Percentiles rank a stretch among this genome's conserved stretches.
These are phyloP conservation scores for Andrena bicolor DNA, from an alignment of 2,888 invertebrate genomes.

Conservation along the genomic window DNA sequence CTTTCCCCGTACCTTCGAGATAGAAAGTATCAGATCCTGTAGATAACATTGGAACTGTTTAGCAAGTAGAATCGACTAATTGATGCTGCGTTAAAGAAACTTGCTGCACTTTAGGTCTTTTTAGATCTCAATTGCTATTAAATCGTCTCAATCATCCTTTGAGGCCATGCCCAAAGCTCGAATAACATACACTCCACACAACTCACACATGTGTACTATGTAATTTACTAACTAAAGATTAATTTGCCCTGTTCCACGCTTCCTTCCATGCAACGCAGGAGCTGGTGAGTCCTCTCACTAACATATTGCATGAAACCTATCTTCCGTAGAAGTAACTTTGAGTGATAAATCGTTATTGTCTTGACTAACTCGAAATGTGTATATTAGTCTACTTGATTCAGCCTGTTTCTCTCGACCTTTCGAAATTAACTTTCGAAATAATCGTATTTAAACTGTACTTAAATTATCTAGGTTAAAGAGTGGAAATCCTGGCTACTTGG, in stretches of 20 bases:
- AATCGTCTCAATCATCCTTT: conserved; percentile 36
- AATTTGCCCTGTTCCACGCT: conserved; percentile 79
- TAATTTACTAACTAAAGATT: conserved; percentile 74
- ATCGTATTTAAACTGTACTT: conserved; percentile 24
- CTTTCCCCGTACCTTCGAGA: neutral
- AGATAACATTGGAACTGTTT: neutral
- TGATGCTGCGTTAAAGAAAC: conserved; percentile 6
- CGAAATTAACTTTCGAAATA: neutral
- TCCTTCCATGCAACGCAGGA: conserved; percentile 76
- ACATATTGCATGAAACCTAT: conserved; percentile 56
- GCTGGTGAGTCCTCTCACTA: conserved; percentile 80
- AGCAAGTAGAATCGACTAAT: conserved; percentile 14
- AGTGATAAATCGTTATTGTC: conserved; percentile 20
- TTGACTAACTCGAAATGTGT: conserved; percentile 14
- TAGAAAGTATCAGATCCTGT: neutral
- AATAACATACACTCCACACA: conserved; percentile 31
- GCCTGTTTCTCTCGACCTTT: neutral
- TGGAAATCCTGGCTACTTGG: conserved; percentile 91
- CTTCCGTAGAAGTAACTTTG: conserved; percentile 30
- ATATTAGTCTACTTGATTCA: conserved; percentile 13
- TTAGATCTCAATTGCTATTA: conserved; percentile 32
- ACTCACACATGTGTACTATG: conserved; percentile 30
- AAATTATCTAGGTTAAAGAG: conserved; percentile 87
- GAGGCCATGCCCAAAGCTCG: conserved; percentile 2
- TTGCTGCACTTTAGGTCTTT: conserved; percentile 32